Evolutionary conservation across 1,140 invertebrate species (phyloP), one percentile per base, ranked within the genome.

Genomic region (Bombus pyrosoma): DNA sequence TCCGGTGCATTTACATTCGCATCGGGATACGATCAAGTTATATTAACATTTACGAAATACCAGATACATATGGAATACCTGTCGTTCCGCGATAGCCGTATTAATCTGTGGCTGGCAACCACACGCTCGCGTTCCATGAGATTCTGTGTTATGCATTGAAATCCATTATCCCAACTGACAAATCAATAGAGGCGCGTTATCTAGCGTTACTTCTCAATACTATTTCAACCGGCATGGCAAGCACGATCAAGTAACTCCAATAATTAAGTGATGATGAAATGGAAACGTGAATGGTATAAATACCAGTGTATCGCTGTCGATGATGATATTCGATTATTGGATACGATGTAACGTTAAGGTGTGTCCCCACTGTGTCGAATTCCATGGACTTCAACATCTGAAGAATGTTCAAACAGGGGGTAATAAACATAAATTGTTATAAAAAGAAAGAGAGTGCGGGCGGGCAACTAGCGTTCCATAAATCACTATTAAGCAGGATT

Each of bases 71-170:
- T 87, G 87, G 85, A 78, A 75, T 87, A 79, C 39, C 64, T 82
- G 59, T 32, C 79, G 71, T 86, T 73, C 73, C 85, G 62, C 87
- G 89, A 90, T 88, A 75, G 80, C 62, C 85, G 87, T 89, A 89
- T 90, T 90, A 90, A 90, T 90, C 71, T 85, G 75, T 13, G 32
- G 75, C 57, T n/a, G 39, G 47, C 39, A 37, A 83, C 71, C 81
- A 69, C 75, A 62, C 64, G 68, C 73, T 77, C 68, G 88, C 85
- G 85, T 89, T 81, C 73, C 87, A 79, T 47, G 85, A 87, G 71
- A 87, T 89, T 89, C 81, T 87, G 53, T 57, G 81, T 89, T 86
- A 86, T 81, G 80, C 81, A 89, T 89, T 80, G 87, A 89, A 89
- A 89, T 86, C 80, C 87, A 89, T 89, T 89, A 89, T 57, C 69